Percentiles rank a stretch among this genome's conserved stretches.
phyloP scores from a whole-genome alignment of 2,797 vertebrate species.

The Gambusia yucatana region DNA sequence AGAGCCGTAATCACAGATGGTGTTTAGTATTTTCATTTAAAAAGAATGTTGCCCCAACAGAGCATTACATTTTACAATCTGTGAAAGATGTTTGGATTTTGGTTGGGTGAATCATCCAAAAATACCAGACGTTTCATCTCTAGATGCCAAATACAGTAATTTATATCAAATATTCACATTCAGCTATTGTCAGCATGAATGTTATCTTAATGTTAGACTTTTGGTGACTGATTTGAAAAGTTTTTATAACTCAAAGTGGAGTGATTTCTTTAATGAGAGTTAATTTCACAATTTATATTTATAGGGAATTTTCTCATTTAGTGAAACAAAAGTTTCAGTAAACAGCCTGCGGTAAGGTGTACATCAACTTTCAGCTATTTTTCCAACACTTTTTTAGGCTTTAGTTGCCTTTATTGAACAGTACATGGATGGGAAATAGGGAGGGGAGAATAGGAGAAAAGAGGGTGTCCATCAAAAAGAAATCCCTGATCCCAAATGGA shows the following conservation, averaged over 20 bases:
- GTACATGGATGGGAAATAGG: not conserved
- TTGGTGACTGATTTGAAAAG: not conserved
- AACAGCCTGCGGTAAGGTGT: too few relatives aligned
- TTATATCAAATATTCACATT: not conserved
- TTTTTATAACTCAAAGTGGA: not conserved
- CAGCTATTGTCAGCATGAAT: not conserved
- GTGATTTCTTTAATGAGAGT: not conserved
- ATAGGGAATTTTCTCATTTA: not conserved
- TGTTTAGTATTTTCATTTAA: not conserved
- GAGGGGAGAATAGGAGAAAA: not conserved
- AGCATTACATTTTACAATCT: not conserved
- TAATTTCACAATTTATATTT: not conserved
- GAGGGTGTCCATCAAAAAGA: not conserved
- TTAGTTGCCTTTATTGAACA: not conserved
- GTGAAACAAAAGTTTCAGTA: too few relatives aligned
- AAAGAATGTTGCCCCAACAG: not conserved
- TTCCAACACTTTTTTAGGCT: not conserved
- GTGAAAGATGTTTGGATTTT: constrained; percentile 7
- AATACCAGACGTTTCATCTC: constrained; percentile 1
- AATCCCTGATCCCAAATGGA: not conserved
- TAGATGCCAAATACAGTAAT: constrained; percentile 8
- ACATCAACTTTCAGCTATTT: too few relatives aligned
- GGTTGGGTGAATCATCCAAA: constrained; percentile 21
- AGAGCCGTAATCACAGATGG: not conserved
- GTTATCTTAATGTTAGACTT: not conserved